phyloP scores from a whole-genome alignment of 1,140 invertebrate genomes.

The Drosophila truncata region DNA sequence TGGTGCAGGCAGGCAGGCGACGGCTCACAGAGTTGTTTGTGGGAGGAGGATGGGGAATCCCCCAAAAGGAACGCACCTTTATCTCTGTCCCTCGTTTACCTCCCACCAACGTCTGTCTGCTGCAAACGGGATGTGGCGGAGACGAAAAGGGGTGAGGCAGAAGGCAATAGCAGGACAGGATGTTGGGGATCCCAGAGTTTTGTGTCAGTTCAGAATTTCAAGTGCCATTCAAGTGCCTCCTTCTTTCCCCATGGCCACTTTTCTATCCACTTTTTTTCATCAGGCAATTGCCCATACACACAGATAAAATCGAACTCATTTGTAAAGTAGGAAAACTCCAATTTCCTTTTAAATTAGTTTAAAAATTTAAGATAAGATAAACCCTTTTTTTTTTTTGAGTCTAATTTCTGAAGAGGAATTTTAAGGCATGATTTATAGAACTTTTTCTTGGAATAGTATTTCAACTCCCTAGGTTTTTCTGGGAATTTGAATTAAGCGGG shows the following conservation, averaged over 20 bases:
- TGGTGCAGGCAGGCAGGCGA: constrained; percentile 46
- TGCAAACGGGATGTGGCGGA: constrained; percentile 7
- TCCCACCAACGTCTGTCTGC: constrained; percentile 4
- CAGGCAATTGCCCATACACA: constrained; percentile 10
- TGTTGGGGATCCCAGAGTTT: constrained; percentile 15
- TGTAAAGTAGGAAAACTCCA: not conserved
- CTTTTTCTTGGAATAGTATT: too few relatives aligned
- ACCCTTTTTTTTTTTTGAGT: not conserved
- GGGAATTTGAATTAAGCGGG: not conserved
- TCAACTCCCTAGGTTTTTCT: not conserved
- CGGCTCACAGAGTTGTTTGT: not conserved
- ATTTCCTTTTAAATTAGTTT: not conserved
- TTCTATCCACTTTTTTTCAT: not conserved
- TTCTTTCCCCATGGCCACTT: not conserved
- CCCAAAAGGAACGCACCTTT: constrained; percentile 17
- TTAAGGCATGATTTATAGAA: not conserved
- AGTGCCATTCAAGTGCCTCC: constrained; percentile 39
- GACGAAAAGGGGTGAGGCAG: not conserved
- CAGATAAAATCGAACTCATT: not conserved
- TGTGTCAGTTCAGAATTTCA: constrained; percentile 29
- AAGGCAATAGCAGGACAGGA: too few relatives aligned
- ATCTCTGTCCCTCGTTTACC: not conserved
- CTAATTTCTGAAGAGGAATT: not conserved
- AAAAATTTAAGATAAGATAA: not conserved
- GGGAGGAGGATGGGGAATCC: constrained; percentile 8